Evolutionary conservation across 2,113 vertebrate genomes (phyloP), one percentile per base, ranked within the genome.

Genomic region (Leptobrachium leishanense): DNA sequence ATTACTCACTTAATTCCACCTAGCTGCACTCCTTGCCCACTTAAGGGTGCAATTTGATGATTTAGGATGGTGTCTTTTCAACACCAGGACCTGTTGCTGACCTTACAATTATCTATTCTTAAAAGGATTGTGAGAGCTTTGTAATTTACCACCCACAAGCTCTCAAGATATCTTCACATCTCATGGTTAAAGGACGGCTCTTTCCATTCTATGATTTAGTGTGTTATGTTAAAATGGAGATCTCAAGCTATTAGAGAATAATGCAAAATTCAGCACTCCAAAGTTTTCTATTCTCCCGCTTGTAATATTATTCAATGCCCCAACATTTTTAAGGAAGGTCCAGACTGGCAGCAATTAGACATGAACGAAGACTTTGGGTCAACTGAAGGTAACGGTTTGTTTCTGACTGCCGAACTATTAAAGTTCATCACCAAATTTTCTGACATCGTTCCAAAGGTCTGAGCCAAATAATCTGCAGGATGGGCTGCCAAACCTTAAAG

Each of bases 1-100:
- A 81, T 81, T 81, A 81, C 78, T 81, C 64, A 81, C 78, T 81
- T 81, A 81, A 81, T 81, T 81, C 66, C 78, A 74, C 78, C 73
- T 68, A 74, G 64, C 43, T 31, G 55, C 54, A 68, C 71, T 68
- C 72, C 67, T 68, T 74, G 71, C 53, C 77, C 78, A 81, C 65
- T 81, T 81, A 81, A 68, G 78, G 72, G 78, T 81, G 67, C 78
- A 81, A 81, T 81, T 81, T 81, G 64, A 81, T 81, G 78, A 81
- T 81, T 81, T 74, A 57, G 72, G 78, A 81, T 68, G 43, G 66
- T 81, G 40, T 74, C 64, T 81, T 81, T 74, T 81, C 50, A 81
- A 59, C 78, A 81, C 78, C 65, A 68, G 78, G 78, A 72, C 71
- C 72, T 81, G 78, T 74, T 74, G 78, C 72, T 81, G 78, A 81